Evolutionary conservation across 1,140 invertebrate genomes (phyloP).

Genomic region (Sarcophaga peregrina): DNA sequence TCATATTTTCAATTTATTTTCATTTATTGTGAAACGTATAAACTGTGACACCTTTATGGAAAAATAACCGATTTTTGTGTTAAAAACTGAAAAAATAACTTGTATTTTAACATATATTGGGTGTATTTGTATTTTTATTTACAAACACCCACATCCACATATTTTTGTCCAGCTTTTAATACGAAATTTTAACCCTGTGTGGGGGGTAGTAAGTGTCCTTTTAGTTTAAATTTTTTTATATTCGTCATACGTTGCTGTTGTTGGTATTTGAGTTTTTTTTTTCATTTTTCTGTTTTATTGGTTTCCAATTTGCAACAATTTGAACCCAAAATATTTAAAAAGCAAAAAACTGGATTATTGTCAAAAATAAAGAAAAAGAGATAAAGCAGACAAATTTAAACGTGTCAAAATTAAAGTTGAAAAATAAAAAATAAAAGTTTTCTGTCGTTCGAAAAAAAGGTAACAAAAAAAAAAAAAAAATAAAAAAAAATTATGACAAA

Average conservation of each 20-base stretch:
- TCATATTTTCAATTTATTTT: constrained; percentile 14
- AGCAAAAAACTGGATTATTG: no score
- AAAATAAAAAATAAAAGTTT: not conserved
- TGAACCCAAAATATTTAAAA: not conserved
- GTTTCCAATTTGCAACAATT: not conserved
- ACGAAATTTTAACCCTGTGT: not conserved
- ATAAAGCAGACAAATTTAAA: no score
- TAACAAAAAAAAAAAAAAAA: not conserved
- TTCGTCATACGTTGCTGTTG: not conserved
- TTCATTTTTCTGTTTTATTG: not conserved
- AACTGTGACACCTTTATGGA: constrained; percentile 37
- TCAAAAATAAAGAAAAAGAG: no score
- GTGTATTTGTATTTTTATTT: not conserved
- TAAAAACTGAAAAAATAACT: not conserved
- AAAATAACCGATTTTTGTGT: not conserved
- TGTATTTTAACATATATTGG: not conserved
- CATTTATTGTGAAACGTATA: not conserved
- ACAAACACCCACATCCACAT: not conserved
- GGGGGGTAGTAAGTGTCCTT: not conserved
- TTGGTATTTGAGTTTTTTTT: not conserved
- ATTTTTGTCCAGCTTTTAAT: no score
- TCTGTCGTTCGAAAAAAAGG: not conserved
- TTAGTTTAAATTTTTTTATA: not conserved
- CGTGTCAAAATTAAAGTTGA: not conserved
- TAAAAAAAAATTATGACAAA: constrained; percentile 23